A percentile compares a stretch with the other conserved stretches of the same genome.
phyloP scores from a whole-genome alignment of 2,888 invertebrate genomes.

The Sclerodermus sp. region DNA sequence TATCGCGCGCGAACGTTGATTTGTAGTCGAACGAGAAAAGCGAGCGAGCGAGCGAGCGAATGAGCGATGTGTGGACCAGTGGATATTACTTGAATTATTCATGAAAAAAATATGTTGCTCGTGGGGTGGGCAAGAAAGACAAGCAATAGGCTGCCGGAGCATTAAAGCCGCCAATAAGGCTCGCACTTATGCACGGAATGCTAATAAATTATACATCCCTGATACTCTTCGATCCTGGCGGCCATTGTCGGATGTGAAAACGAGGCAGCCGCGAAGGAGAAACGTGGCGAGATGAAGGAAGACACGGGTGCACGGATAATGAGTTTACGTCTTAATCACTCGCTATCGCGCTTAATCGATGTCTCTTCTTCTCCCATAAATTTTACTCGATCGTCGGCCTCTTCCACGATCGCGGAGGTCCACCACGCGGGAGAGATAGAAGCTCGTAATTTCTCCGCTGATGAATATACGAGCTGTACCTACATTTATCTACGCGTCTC shows the following conservation, averaged over 20 bases:
- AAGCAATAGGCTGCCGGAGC: constrained; percentile 19
- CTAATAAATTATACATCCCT: constrained; percentile 36
- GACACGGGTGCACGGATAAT: constrained; percentile 10
- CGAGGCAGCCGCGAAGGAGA: no score
- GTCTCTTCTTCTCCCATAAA: constrained; percentile 25
- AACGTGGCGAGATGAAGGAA: constrained; percentile 18
- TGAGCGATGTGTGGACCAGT: no score
- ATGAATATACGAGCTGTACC: no score
- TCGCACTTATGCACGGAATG: constrained; percentile 32
- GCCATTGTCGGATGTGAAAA: no score
- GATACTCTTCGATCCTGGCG: constrained; percentile 15
- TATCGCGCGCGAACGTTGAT: no score
- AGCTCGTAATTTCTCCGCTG: no score
- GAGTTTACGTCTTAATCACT: constrained; percentile 36
- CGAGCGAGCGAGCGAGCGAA: no score
- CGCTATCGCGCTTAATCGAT: constrained; percentile 33
- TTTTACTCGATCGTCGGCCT: constrained; percentile 14
- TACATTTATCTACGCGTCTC: no score
- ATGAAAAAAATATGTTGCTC: constrained; percentile 20
- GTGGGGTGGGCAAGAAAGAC: constrained; percentile 24
- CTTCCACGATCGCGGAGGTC: constrained; percentile 22
- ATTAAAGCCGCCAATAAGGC: constrained; percentile 34
- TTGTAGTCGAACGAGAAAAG: no score
- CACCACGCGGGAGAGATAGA: neutral
- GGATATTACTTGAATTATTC: constrained; percentile 26